A percentile compares a stretch with the other conserved stretches of the same genome.
These are phyloP conservation scores for Netelia virgata DNA, from an alignment of 2,888 invertebrate species.

Conservation along the genomic window DNA sequence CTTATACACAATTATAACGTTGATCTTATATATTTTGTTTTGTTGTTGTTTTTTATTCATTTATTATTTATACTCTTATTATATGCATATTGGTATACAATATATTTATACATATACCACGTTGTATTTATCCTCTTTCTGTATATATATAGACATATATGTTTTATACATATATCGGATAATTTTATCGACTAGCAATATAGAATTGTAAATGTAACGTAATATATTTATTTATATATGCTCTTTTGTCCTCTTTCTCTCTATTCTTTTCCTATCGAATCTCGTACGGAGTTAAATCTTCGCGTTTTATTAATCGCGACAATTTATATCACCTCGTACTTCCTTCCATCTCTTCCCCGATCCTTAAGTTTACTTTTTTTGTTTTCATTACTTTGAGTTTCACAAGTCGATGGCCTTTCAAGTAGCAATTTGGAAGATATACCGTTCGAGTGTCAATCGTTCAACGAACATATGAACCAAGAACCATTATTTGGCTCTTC, in stretches of 20 bases:
- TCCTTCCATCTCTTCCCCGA: neutral
- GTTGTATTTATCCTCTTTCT: conserved; percentile 35
- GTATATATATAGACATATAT: conserved; percentile 54
- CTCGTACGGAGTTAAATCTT: conserved; percentile 27
- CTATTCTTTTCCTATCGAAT: conserved; percentile 39
- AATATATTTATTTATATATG: conserved; percentile 67
- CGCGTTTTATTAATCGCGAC: neutral
- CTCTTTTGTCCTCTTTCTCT: conserved; percentile 56
- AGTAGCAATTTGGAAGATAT: conserved; percentile 30
- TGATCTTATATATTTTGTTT: conserved; percentile 65
- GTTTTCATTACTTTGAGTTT: conserved; percentile 17
- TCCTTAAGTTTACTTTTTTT: conserved; percentile 10
- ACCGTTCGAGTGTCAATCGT: neutral
- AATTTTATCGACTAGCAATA: conserved; percentile 65
- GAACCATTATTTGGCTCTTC: neutral
- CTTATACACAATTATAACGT: conserved; percentile 71
- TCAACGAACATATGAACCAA: conserved; percentile 1
- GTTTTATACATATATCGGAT: conserved; percentile 28
- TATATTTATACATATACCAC: conserved; percentile 59
- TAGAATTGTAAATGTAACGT: conserved; percentile 65
- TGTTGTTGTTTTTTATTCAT: conserved; percentile 52
- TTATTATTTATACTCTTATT: conserved; percentile 55
- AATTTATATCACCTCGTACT: too few species aligned
- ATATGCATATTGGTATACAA: conserved; percentile 44
- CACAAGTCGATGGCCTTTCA: conserved; percentile 41